Conservation (phyloP, 2,113 vertebrate genomes). For the Tursiops truncatus region DNA sequence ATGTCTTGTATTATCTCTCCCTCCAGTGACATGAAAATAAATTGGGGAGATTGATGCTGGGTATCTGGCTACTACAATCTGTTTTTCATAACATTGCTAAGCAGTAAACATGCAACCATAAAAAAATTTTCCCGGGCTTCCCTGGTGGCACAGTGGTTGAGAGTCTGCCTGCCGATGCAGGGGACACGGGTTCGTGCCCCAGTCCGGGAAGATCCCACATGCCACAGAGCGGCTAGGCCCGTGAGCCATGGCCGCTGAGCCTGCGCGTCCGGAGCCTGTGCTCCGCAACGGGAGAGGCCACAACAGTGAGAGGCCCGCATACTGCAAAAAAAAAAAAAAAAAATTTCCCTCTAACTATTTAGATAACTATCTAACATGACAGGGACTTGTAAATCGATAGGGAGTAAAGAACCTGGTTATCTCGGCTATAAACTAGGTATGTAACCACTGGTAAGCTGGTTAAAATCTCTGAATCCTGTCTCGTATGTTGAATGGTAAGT, state of each 20-base stretch:
- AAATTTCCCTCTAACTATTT: background rate
- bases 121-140: background rate
- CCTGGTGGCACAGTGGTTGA: no score
- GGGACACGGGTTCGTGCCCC: no score
- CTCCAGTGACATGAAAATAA: constrained; percentile 25
- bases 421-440: background rate
- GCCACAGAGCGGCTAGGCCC: no score
- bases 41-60: background rate
- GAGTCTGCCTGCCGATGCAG: no score
- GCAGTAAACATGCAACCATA: background rate
- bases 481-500: background rate
- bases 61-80: background rate
- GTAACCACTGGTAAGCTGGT: background rate
- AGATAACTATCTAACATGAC: background rate
- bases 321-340: background rate
- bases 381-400: background rate
- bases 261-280: no score
- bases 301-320: no score
- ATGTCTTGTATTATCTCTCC: background rate
- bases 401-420: background rate
- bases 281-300: no score
- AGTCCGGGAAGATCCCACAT: no score
- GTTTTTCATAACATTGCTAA: constrained; percentile 15
- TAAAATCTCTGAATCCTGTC: background rate
- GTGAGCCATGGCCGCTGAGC: no score